Evolutionary conservation across 1,140 invertebrate species (phyloP), one percentile per base, ranked within the genome.

Genomic region (Mactra quadrangularis): DNA sequence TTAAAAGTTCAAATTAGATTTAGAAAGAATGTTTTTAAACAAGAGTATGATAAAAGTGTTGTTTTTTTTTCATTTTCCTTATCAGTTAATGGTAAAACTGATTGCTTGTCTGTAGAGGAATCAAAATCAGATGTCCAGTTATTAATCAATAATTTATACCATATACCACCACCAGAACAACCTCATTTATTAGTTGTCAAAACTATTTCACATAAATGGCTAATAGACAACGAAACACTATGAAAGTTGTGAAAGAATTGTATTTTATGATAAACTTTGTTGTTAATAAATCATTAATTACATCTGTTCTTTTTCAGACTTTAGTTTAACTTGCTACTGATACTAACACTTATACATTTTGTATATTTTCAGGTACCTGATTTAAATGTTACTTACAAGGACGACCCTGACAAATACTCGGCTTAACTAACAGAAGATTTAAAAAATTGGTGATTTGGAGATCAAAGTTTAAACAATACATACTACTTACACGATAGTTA

Each of bases 1-100:
- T 31, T 71, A 29, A 71, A 52, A 71, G 45, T 47, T 7, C 68
- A 71, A 31, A 15, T 71, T 25, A 50, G 68, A 29, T 52, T 71
- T 31, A 50, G 68, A n/a, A 71, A 71, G 29, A 71, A 71, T 71
- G 68, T 71, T 4, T 71, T 71, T 71, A 71, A 71, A 33, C 68
- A 71, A n/a, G 52, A 25, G 13, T 27, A 27, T 71, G 41, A 47
- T 7, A 71, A 50, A 3, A 9, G 13, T 41, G 52, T 52, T 71
- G 68, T 71, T 45, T 71, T 52, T 31, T n/a, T n/a, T n/a, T 2
- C 15, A 27, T 71, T 71, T 53, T 45, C 33, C 33, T 52, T 33
- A 72, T 27, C 27, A 9, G 50, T 55, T 7, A 27, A 52, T 53
- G 27, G 50, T 11, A 72, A 72, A 25, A 27, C 41, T 17, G 47